Evolutionary conservation across 1,140 invertebrate genomes (phyloP), one percentile per base, ranked within the genome.

Genomic region (Lordiphosa stackelbergi): DNA sequence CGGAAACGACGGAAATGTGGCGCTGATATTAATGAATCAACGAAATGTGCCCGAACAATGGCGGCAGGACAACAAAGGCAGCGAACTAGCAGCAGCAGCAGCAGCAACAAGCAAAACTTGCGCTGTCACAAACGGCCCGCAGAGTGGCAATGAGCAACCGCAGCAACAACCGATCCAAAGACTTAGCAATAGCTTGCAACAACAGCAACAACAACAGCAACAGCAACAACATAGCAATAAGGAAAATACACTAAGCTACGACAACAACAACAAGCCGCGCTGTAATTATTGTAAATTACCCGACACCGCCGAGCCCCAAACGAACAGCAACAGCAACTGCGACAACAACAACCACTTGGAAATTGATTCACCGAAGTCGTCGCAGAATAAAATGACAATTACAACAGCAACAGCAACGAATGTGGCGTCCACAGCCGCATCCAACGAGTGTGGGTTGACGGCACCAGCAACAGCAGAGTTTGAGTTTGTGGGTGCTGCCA

Each of bases 271-370:
- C 70, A 71, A 73, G 56, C 69, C 63, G 68, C 53, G 72, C 71
- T 85, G 79, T 83, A 83, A 83, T 83, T 83, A 83, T 83, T 85
- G 78, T 84, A 77, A 83, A 84, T 78, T 84, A 83, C 73, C 69
- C 73, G 78, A 79, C 77, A 79, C 78, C 71, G 73, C 49, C 74
- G 75, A 69, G 53, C 66, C 77, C 66, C 72, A 85, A 83, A 83
- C 78, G 78, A 84, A 85, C 52, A 69, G 55, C 53, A 57, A 65
- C 53, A 52, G 47, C 24, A 53, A 37, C 48, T 56, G 41, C 12
- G 2, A 42, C 16, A 43, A 49, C 66, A 70, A 69, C 54, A 61
- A 66, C 66, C 58, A 72, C 65, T 68, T 61, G 69, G 66, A 84
- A 75, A 81, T 85, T 85, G 72, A 81, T 78, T 78, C 69, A 77